Conservation (phyloP, 2,888 invertebrate species). For the Cremastobaeus sp. region DNA sequence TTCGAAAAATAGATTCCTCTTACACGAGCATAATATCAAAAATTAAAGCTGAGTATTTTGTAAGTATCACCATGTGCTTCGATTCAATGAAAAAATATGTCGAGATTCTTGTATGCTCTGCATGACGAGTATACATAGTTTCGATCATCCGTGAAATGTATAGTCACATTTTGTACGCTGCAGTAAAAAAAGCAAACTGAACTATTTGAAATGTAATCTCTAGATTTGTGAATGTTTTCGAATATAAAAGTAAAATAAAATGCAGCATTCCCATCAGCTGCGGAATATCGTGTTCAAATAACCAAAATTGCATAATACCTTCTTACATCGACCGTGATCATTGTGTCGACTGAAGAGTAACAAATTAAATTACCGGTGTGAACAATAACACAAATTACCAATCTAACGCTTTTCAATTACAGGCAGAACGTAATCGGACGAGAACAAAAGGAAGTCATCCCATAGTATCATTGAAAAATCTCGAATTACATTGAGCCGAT, state of each 20-base stretch:
- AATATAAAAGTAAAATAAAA: neutral
- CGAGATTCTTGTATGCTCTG: no score
- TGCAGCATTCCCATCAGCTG: no score
- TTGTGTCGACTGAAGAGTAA: no score
- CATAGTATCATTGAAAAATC: neutral
- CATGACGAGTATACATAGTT: neutral
- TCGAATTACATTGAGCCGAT: slow-evolving; percentile 1
- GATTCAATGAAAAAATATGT: neutral
- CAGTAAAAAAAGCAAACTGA: neutral
- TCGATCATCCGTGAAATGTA: slow-evolving; percentile 2
- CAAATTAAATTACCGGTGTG: no score
- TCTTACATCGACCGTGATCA: no score
- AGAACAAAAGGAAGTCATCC: neutral
- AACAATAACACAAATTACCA: no score
- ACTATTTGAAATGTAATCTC: neutral
- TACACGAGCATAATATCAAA: neutral
- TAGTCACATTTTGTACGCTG: slow-evolving; percentile 1
- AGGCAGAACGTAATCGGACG: no score
- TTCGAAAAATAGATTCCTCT: neutral
- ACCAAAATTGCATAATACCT: no score
- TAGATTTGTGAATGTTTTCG: neutral
- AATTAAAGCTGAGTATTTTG: slow-evolving; percentile 4
- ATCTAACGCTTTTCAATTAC: no score
- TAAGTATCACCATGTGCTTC: neutral
- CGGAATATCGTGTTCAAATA: no score